A percentile compares a stretch with the other conserved stretches of the same genome.
These are phyloP conservation scores for Lycaena phlaeas DNA, from an alignment of 2,888 invertebrate genomes.

Conservation along the genomic window DNA sequence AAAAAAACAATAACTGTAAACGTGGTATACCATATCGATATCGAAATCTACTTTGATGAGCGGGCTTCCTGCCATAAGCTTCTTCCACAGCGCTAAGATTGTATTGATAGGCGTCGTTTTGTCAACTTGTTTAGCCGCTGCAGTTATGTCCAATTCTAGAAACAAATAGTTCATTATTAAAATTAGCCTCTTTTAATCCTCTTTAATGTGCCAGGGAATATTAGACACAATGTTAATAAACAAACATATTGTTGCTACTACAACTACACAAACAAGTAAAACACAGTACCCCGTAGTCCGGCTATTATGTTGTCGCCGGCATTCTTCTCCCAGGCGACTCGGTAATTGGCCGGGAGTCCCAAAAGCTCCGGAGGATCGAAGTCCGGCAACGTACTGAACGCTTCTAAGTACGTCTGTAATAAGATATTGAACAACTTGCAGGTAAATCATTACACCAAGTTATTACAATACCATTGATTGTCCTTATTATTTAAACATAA, in stretches of 20 bases:
- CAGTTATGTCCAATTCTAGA: constrained; percentile 44
- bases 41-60: constrained; percentile 44
- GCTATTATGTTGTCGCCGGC: constrained; percentile 74
- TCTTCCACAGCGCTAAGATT: constrained; percentile 87
- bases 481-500: too few species aligned
- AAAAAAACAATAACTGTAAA: too few species aligned
- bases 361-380: constrained; percentile 83
- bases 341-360: constrained; percentile 90
- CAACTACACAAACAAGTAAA: constrained; percentile 11
- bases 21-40: constrained; percentile 34
- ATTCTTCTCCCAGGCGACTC: constrained; percentile 85
- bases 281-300: constrained; percentile 74
- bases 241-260: too few species aligned
- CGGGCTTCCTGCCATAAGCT: constrained; percentile 74
- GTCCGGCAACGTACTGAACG: constrained; percentile 79
- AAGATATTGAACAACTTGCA: too few species aligned
- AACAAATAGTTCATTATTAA: constrained; percentile 7
- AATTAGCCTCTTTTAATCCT: too few species aligned
- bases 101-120: constrained; percentile 71
- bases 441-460: too few species aligned
- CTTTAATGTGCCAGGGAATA: too few species aligned
- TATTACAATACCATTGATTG: too few species aligned
- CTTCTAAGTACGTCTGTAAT: constrained; percentile 27
- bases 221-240: too few species aligned
- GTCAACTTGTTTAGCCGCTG: constrained; percentile 66